Base-by-base conservation (phyloP, 2,797 vertebrate species). In the Crenuchus spilurus region DNA sequence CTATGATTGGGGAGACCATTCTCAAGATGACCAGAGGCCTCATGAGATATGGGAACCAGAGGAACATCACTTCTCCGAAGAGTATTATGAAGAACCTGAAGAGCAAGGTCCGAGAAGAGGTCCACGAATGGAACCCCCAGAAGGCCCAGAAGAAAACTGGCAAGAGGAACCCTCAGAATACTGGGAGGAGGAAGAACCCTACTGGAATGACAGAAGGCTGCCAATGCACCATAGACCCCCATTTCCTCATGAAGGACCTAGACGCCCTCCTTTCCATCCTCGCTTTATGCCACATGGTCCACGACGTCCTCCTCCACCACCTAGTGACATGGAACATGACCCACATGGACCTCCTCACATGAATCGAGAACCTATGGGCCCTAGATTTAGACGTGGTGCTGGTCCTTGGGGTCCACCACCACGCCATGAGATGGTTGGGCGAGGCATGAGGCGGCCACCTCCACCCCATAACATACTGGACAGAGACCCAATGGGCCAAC, bases 121-220 rank as follows among this genome's bases (percentile, higher is more conserved):
- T 44, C 85, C 48, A 10, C 20, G 88, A 49, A 84, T 84, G 0
- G 92, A 92, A 1, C 91, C 80, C 0, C 79, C 75, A 0, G 82
- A 86, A 61, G 85, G 66, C 0, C 63, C 80, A 54, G 87, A 84
- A 0, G 83, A 86, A 57, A 85, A 93, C 49, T 98, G 96, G 96
- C 92, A 94, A 82, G 95, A 96, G 20, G 94, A 93, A 24, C 87
- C 86, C 57, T 73, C 79, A 0, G 94, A 96, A 49, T 96, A 93
- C 86, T 90, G 86, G 70, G 92, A 94, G 72, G 94, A 96, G 75
- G 87, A 86, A 63, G 93, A 96, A 49, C 79, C 78, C 0, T 96
- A 94, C 76, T 94, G 94, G 88, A 91, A 89, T 80, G 95, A 95
- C 64, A 93, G 93, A 62, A 89, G 93, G 68, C 91, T 94, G 70